phyloP scores from a whole-genome alignment of 1,140 invertebrate genomes.

The Drosophila carrolli region DNA sequence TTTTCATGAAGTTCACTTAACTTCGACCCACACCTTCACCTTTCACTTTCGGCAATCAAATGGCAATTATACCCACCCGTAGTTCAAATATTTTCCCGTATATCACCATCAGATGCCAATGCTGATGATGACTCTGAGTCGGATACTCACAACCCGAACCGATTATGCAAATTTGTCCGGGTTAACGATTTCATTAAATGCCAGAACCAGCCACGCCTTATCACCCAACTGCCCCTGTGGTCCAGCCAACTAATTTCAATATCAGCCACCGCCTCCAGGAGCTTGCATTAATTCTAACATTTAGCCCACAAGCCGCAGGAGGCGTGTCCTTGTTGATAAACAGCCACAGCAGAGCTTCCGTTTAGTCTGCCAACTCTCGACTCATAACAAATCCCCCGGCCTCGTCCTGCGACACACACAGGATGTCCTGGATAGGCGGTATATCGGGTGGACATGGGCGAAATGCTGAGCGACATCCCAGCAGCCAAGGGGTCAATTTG shows the following conservation, averaged over 20 bases:
- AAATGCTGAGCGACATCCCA: slow-evolving; percentile 10
- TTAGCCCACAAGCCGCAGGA: slow-evolving; percentile 43
- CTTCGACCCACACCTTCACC: slow-evolving; percentile 4
- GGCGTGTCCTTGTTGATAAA: slow-evolving; percentile 72
- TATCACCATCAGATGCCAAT: slow-evolving; percentile 12
- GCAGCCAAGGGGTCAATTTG: slow-evolving; percentile 70
- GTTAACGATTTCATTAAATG: slow-evolving; percentile 73
- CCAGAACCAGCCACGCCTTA: slow-evolving; percentile 49
- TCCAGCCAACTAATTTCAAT: slow-evolving; percentile 69
- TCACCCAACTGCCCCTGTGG: slow-evolving; percentile 33
- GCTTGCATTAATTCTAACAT: slow-evolving; percentile 71
- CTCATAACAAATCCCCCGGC: slow-evolving; percentile 63
- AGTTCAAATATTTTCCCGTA: slow-evolving; percentile 67
- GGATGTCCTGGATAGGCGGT: slow-evolving; percentile 26
- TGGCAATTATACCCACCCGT: slow-evolving; percentile 53
- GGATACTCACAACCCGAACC: slow-evolving; percentile 15
- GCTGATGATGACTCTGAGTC: slow-evolving; percentile 2
- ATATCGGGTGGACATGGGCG: not conserved
- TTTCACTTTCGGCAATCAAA: slow-evolving; percentile 52
- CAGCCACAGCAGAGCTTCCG: slow-evolving; percentile 36
- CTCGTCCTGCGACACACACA: slow-evolving; percentile 12
- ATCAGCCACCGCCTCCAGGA: slow-evolving; percentile 58
- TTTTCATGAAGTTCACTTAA: slow-evolving; percentile 9
- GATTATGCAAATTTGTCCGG: slow-evolving; percentile 70
- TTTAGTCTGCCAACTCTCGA: slow-evolving; percentile 48